Percentiles rank a stretch among this genome's conserved stretches.
Evolutionary conservation across 2,888 invertebrate species (phyloP).

Genomic region (Cecidostiba fungosa): DNA sequence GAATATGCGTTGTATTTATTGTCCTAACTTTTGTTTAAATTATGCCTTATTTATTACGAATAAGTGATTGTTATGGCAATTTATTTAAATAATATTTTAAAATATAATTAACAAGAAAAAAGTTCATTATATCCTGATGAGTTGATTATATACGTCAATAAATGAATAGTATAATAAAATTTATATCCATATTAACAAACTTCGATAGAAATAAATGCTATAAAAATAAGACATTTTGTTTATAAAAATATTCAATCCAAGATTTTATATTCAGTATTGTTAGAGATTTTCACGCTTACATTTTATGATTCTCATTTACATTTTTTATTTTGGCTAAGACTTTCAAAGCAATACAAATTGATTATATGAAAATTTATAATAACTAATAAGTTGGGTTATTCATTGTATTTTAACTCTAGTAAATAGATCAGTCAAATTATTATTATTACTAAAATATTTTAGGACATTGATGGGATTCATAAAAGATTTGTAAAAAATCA

Average conservation of each 20-base stretch:
- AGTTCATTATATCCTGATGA: too few species aligned
- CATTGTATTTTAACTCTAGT: not conserved
- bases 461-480: not conserved
- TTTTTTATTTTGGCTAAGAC: not conserved
- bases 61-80: too few species aligned
- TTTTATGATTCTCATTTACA: not conserved
- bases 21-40: too few species aligned
- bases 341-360: too few species aligned
- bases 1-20: too few species aligned
- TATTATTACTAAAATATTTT: not conserved
- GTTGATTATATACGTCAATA: too few species aligned
- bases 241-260: not conserved
- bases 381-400: slow-evolving; percentile 11
- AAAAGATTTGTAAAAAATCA: not conserved
- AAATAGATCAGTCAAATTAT: not conserved
- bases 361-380: not conserved
- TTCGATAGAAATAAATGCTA: too few species aligned
- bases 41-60: too few species aligned
- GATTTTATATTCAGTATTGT: not conserved
- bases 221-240: not conserved
- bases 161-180: too few species aligned
- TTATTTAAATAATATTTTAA: too few species aligned
- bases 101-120: too few species aligned
- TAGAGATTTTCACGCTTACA: not conserved
- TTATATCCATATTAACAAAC: too few species aligned